Evolutionary conservation across 2,888 invertebrate genomes (phyloP).

Genomic region (Cinara cedri): DNA sequence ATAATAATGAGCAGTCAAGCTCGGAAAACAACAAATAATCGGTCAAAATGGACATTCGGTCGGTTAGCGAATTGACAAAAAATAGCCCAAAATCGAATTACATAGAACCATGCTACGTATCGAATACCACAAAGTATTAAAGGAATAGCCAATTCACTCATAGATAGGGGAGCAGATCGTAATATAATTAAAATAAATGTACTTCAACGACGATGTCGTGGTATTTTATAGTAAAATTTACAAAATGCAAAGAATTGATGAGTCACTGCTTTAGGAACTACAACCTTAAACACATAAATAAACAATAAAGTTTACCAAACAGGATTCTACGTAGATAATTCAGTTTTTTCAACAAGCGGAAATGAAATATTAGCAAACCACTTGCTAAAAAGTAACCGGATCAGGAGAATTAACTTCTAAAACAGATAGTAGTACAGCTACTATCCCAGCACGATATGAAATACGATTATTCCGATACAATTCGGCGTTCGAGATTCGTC

Average conservation of each 20-base stretch:
- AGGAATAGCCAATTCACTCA: not conserved
- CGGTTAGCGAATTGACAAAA: constrained; percentile 3
- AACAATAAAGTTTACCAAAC: not conserved
- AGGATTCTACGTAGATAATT: not conserved
- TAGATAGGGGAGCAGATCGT: not conserved
- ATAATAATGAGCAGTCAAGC: not conserved
- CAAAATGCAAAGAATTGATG: constrained; percentile 8
- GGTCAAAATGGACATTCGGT: not conserved
- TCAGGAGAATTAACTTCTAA: not conserved
- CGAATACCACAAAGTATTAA: not conserved
- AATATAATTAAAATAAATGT: not conserved
- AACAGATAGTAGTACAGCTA: no score
- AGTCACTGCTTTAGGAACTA: not conserved
- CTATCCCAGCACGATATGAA: not conserved
- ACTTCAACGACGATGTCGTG: not conserved
- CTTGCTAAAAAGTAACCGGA: not conserved
- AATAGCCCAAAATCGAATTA: not conserved
- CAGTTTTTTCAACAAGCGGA: not conserved
- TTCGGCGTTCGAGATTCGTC: not conserved
- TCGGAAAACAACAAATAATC: constrained; percentile 5
- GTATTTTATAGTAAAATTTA: not conserved
- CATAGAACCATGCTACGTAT: not conserved
- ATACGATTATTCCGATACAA: not conserved
- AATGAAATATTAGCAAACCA: not conserved
- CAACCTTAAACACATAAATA: not conserved